Evolutionary conservation across 2,888 invertebrate genomes (phyloP), one percentile per base, ranked within the genome.

Genomic region (Leptopilina syphax): DNA sequence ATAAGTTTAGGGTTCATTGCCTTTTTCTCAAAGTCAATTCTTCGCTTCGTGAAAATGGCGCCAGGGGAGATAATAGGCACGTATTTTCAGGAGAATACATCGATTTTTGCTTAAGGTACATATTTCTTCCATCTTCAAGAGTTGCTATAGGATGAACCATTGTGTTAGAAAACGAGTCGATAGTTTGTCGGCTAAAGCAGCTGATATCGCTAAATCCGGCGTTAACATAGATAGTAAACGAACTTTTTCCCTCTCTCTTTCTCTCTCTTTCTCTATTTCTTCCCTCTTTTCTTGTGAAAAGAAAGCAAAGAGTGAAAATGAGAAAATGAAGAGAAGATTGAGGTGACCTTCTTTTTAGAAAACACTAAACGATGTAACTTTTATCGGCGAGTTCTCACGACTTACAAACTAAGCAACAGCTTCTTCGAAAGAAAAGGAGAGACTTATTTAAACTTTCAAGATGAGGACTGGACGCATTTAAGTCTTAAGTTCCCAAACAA

Each of bases 351-450:
- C 34, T 54, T 57, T 54, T 73, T 57, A 54, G 7, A 13, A 34
- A 73, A 73, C 73, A 81, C 80, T 84, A 84, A 86, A 86, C 83
- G 84, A 85, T 80, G 82, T 83, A 86, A 85, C 86, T 86, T 86
- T 86, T 86, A 86, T 85, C 84, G 83, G 77, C 79, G 80, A 76
- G 78, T 84, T 83, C 84, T 84, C 79, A 81, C 82, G 84, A 82
- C 84, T 84, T 80, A 83, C 84, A 83, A 86, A 84, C 83, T 83
- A 82, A 84, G 83, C 81, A 47, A 77, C 63, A 78, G 77, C 50
- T 41, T 41, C 18, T 60, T 0, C 13, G 27, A 77, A 70, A 77
- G 41, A 24, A 73, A 76, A n/a, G 60, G 18, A 18, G 34, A 47
- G 68, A 68, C 68, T 68, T 47, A 50, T 34, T 47, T 13, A 13